These are phyloP conservation scores for Paradoxurus hermaphroditus DNA, from an alignment of 2,113 vertebrate species.

Conservation along the genomic window DNA sequence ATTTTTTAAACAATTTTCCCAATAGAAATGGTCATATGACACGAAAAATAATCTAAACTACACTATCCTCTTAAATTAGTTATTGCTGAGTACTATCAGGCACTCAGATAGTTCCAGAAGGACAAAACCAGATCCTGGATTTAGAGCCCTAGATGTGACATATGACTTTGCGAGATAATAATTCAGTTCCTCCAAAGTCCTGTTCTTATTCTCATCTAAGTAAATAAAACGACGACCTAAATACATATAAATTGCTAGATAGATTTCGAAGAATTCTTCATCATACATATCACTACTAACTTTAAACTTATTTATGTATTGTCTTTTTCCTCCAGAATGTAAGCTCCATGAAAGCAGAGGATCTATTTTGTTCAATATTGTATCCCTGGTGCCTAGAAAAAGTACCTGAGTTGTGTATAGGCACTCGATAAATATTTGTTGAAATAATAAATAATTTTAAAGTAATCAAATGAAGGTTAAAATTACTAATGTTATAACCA, in stretches of 20 bases:
- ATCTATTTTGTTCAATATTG: background rate
- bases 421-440: background rate
- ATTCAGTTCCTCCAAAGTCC: background rate
- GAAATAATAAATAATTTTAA: background rate
- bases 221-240: background rate
- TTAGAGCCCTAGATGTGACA: background rate
- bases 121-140: background rate
- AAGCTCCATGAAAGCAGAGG: background rate
- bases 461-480: background rate
- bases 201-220: background rate
- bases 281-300: background rate
- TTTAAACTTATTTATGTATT: background rate
- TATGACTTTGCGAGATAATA: background rate
- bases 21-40: constrained; percentile 18
- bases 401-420: background rate
- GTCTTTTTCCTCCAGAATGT: background rate
- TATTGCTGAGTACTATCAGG: background rate
- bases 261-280: background rate
- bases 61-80: background rate
- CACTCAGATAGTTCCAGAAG: background rate
- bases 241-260: background rate
- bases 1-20: constrained; percentile 3
- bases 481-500: background rate
- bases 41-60: constrained; percentile 28
- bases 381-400: background rate